Conservation (phyloP, 2,888 invertebrate genomes). For the Ochropacha duplaris region DNA sequence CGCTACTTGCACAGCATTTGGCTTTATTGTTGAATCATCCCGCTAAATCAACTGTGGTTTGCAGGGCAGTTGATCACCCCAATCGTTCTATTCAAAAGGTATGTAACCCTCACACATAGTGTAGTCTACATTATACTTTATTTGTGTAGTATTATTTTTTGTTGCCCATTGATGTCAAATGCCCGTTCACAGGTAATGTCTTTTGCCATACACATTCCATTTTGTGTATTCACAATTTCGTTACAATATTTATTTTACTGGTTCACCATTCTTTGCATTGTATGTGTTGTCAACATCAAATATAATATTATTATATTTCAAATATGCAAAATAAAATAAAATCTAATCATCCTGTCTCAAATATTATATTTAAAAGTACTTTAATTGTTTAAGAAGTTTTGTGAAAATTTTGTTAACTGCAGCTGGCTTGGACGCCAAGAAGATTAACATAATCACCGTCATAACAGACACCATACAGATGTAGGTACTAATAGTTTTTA, state of each 20-base stretch:
- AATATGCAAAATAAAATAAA: slow-evolving; percentile 2
- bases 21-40: slow-evolving; percentile 91
- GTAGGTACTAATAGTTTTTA: slow-evolving; percentile 40
- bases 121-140: background rate
- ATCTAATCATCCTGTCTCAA: background rate
- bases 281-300: background rate
- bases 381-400: slow-evolving; percentile 33
- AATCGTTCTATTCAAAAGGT: slow-evolving; percentile 86
- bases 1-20: slow-evolving; percentile 77
- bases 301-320: slow-evolving; percentile 14
- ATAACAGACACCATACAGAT: slow-evolving; percentile 54
- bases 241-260: background rate
- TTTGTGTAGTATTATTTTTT: background rate
- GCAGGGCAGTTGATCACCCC: slow-evolving; percentile 93
- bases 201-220: background rate
- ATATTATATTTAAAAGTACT: slow-evolving; percentile 15
- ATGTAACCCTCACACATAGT: slow-evolving; percentile 15
- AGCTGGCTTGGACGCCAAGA: slow-evolving; percentile 56
- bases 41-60: slow-evolving; percentile 93
- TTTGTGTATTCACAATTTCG: background rate
- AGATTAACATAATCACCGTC: slow-evolving; percentile 40
- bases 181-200: background rate
- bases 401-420: slow-evolving; percentile 60
- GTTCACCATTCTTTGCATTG: background rate
- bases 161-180: background rate